These are phyloP conservation scores for Lineus longissimus DNA, from an alignment of 1,140 invertebrate species.

Conservation along the genomic window DNA sequence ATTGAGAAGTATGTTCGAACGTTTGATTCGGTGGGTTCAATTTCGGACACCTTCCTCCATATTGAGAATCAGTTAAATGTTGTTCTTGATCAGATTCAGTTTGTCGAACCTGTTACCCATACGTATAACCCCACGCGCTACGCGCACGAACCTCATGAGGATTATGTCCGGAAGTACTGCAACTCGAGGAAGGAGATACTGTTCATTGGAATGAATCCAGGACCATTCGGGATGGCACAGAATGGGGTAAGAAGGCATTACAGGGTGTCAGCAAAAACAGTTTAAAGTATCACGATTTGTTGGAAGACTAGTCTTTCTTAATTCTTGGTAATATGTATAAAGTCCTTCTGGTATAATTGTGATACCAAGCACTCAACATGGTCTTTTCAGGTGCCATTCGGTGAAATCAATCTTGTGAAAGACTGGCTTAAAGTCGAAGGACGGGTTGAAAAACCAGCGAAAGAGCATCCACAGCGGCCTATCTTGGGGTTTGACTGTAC, in stretches of 20 bases:
- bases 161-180: slow-evolving; percentile 68
- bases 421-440: slow-evolving; percentile 75
- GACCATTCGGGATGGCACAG: slow-evolving; percentile 90
- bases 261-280: too few relatives aligned
- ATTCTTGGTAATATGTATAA: too few relatives aligned
- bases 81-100: slow-evolving; percentile 25
- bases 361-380: too few relatives aligned
- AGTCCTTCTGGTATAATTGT: too few relatives aligned
- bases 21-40: not conserved
- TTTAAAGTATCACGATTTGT: too few relatives aligned
- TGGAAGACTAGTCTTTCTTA: too few relatives aligned
- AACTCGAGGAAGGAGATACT: slow-evolving; percentile 66
- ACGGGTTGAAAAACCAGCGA: slow-evolving; percentile 65
- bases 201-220: slow-evolving; percentile 90
- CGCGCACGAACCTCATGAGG: slow-evolving; percentile 69
- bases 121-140: slow-evolving; percentile 84
- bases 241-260: slow-evolving; percentile 71
- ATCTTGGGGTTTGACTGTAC: slow-evolving; percentile 73
- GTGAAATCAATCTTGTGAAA: slow-evolving; percentile 73
- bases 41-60: slow-evolving; percentile 25
- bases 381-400: slow-evolving; percentile 74
- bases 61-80: slow-evolving; percentile 33
- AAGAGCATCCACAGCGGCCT: slow-evolving; percentile 67
- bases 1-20: too few relatives aligned
- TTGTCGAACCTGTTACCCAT: slow-evolving; percentile 58